These are phyloP conservation scores for Peromyscus eremicus DNA, from an alignment of 2,797 vertebrate species.

Conservation along the genomic window DNA sequence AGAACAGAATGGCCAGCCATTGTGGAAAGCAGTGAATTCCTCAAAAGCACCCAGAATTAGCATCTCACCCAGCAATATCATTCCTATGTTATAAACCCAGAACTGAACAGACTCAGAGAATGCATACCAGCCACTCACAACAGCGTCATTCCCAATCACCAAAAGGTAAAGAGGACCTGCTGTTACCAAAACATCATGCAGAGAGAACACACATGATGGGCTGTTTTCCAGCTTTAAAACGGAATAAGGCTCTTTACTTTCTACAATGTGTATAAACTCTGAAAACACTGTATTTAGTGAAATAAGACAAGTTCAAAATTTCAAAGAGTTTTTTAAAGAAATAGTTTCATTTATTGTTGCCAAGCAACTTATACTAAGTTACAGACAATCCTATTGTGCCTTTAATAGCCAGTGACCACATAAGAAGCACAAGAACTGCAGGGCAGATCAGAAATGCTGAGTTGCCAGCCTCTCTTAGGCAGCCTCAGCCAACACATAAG, in stretches of 20 bases:
- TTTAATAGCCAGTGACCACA: background rate
- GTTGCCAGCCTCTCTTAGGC: background rate
- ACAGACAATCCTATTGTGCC: background rate
- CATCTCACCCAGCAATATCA: background rate
- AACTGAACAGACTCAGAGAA: background rate
- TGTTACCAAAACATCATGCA: background rate
- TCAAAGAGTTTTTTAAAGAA: background rate
- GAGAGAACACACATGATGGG: too few relatives aligned
- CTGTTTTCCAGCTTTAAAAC: background rate
- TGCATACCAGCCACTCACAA: background rate
- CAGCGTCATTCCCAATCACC: background rate
- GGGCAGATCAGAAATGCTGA: background rate
- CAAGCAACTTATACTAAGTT: background rate
- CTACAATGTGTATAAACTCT: background rate
- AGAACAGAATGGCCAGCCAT: background rate
- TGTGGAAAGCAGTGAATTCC: background rate
- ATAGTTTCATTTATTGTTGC: background rate
- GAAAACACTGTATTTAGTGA: background rate
- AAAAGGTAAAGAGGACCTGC: background rate
- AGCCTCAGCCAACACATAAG: background rate
- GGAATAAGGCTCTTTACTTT: background rate
- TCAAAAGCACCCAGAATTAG: background rate
- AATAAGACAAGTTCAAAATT: background rate
- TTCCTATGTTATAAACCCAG: background rate
- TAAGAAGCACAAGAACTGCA: background rate